Percentiles rank a stretch among this genome's conserved stretches.
phyloP scores from a whole-genome alignment of 2,113 vertebrate species.

The Tenebrosternarchus preto region DNA sequence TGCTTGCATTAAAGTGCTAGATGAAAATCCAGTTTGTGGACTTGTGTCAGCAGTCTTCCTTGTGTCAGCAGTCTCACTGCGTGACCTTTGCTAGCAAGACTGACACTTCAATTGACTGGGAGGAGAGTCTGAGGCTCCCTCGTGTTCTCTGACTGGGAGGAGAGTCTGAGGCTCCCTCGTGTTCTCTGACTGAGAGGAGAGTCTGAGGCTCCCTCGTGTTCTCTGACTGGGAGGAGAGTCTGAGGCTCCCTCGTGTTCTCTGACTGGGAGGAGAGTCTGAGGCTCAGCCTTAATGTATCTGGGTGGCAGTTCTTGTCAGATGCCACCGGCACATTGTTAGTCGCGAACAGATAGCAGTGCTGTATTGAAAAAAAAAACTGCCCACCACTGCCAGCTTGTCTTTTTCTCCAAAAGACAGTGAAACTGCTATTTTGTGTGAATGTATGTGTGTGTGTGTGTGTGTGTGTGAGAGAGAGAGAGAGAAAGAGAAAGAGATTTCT shows the following conservation, averaged over 20 bases:
- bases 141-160: too few relatives aligned
- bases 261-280: slow-evolving; percentile 37
- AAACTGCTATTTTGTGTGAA: not conserved
- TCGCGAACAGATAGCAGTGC: slow-evolving; percentile 36
- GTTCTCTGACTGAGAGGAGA: too few relatives aligned
- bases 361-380: slow-evolving; percentile 41
- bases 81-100: too few relatives aligned
- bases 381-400: slow-evolving; percentile 30
- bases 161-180: too few relatives aligned
- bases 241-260: slow-evolving; percentile 25
- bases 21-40: slow-evolving; percentile 31
- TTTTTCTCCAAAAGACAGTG: slow-evolving; percentile 12
- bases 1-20: slow-evolving; percentile 9
- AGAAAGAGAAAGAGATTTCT: slow-evolving; percentile 33
- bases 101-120: too few relatives aligned
- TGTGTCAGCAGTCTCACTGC: too few relatives aligned
- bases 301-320: slow-evolving; percentile 39
- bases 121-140: too few relatives aligned
- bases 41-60: too few relatives aligned
- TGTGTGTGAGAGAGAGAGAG: not conserved
- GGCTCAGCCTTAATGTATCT: slow-evolving; percentile 39
- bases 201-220: too few relatives aligned
- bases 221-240: slow-evolving; percentile 35
- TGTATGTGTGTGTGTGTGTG: not conserved
- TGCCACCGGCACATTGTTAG: slow-evolving; percentile 41